Conservation (phyloP, 2,797 vertebrate species). For the Leptodactylus fallax region DNA sequence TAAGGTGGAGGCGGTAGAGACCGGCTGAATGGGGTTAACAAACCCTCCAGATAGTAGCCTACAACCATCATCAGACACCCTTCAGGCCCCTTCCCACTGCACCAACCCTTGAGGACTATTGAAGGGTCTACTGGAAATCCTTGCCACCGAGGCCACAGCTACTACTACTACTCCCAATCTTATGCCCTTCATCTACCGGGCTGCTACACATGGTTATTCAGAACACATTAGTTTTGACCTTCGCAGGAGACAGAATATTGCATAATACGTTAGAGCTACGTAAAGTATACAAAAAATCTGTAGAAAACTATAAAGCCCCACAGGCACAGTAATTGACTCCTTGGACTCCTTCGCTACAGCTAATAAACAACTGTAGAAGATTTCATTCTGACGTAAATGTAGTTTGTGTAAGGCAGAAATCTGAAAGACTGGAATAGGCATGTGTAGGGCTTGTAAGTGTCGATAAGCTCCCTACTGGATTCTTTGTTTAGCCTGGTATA, state of each 20-base stretch:
- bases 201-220: background rate
- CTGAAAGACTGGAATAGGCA: background rate
- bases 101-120: too few relatives aligned
- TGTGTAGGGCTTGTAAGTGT: background rate
- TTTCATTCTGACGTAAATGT: background rate
- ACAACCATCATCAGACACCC: too few relatives aligned
- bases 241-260: background rate
- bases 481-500: constrained; percentile 21
- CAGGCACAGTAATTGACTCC: background rate
- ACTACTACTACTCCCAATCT: too few relatives aligned
- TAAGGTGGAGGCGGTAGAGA: too few relatives aligned
- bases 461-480: constrained; percentile 17
- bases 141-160: too few relatives aligned
- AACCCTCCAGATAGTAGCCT: too few relatives aligned
- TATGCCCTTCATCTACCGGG: too few relatives aligned
- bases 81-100: too few relatives aligned
- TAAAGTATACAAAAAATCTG: background rate
- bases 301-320: background rate
- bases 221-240: background rate
- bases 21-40: too few relatives aligned
- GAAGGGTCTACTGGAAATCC: too few relatives aligned
- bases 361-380: background rate
- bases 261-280: background rate
- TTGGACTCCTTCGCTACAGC: background rate
- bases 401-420: background rate